Conservation (phyloP, 2,797 vertebrate species). For the Oreochromis mossambicus region DNA sequence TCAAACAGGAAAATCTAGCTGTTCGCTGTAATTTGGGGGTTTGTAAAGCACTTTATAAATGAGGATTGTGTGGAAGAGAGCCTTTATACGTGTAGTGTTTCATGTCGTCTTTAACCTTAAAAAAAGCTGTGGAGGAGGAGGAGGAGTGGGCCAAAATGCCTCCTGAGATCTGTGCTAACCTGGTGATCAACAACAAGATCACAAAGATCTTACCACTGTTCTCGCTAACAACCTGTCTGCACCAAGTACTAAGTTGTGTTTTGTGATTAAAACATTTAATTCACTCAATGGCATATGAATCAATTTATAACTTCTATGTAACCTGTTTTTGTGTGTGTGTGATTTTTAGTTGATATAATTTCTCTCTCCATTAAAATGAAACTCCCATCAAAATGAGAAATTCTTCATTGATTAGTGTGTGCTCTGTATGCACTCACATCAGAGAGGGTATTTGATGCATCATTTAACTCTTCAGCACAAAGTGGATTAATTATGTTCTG, state of each 20-base stretch:
- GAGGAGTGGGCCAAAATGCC: not conserved
- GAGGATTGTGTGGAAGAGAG: not conserved
- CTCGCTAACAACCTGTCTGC: not conserved
- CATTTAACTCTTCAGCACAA: not conserved
- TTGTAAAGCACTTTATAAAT: not conserved
- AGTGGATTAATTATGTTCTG: not conserved
- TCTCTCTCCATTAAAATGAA: not conserved
- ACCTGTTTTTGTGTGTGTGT: not conserved
- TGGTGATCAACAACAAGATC: not conserved
- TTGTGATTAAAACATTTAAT: not conserved
- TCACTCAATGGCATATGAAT: not conserved
- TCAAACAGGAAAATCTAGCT: not conserved
- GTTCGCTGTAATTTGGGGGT: not conserved
- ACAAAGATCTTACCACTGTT: not conserved
- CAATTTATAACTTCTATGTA: not conserved
- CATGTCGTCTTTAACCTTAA: not conserved
- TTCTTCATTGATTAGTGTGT: not conserved
- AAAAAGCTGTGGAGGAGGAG: not conserved
- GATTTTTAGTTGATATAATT: not conserved
- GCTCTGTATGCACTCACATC: not conserved
- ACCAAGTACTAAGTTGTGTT: fast-evolving
- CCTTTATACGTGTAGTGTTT: fast-evolving
- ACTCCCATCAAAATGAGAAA: not conserved
- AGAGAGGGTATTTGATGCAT: not conserved
- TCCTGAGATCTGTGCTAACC: not conserved